These are phyloP conservation scores for Nannoperca obscura DNA, from an alignment of 2,797 vertebrate genomes.

Conservation along the genomic window DNA sequence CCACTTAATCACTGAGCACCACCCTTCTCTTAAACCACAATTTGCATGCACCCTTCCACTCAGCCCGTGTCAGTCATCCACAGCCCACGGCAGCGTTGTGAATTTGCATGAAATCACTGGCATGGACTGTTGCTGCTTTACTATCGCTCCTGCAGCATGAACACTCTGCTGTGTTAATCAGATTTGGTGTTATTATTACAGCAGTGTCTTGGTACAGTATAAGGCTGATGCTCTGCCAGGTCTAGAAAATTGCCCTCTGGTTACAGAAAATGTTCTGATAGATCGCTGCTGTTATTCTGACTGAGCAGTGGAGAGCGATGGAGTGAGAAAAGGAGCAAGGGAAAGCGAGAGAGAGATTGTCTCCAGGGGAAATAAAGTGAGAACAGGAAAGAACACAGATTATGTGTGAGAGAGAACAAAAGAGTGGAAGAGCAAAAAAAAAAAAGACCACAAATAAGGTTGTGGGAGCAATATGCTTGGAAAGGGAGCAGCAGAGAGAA, in stretches of 20 bases:
- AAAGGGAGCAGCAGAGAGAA: constrained; percentile 36
- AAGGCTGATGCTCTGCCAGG: constrained; percentile 48
- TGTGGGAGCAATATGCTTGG: constrained; percentile 54
- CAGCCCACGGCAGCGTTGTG: constrained; percentile 32
- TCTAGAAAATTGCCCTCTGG: constrained; percentile 65
- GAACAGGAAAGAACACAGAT: constrained; percentile 60
- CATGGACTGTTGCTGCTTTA: constrained; percentile 7
- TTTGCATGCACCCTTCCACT: constrained; percentile 57
- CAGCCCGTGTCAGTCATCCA: constrained; percentile 52
- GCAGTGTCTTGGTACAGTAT: constrained; percentile 44
- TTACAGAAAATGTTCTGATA: constrained; percentile 68
- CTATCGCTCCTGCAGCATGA: constrained; percentile 17
- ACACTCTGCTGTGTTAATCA: constrained; percentile 41
- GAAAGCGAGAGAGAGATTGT: constrained; percentile 59
- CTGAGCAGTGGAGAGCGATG: constrained; percentile 56
- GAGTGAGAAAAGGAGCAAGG: constrained; percentile 46
- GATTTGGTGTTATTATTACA: constrained; percentile 56
- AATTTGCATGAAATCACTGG: constrained; percentile 62
- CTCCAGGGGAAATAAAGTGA: constrained; percentile 65
- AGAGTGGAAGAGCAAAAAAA: constrained; percentile 37
- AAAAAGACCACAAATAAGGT: constrained; percentile 65
- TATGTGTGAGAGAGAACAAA: constrained; percentile 71
- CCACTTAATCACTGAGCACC: constrained; percentile 72
- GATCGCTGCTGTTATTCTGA: constrained; percentile 69
- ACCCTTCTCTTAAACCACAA: constrained; percentile 41